Conservation (phyloP, 2,113 vertebrate species). For the Sphyrna mokarran region DNA sequence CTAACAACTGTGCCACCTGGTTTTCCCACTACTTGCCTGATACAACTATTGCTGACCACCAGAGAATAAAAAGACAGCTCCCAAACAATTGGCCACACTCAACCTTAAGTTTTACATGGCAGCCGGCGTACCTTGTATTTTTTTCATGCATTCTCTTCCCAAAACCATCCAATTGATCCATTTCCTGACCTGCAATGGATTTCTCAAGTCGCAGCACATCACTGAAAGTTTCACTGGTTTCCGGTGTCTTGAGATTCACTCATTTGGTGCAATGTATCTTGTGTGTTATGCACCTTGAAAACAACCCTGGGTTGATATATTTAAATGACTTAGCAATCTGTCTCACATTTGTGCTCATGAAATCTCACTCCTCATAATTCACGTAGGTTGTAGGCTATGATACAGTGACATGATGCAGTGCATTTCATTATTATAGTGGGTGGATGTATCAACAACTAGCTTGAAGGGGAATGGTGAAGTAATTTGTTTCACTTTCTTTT, state of each 20-base stretch:
- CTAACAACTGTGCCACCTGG: too few relatives aligned
- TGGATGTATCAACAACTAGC: slow-evolving; percentile 7
- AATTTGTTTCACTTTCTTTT: not conserved
- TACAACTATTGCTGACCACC: not conserved
- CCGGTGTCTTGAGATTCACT: not conserved
- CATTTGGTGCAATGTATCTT: not conserved
- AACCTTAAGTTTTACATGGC: not conserved
- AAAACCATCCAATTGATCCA: not conserved
- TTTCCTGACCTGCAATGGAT: not conserved
- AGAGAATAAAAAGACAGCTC: not conserved
- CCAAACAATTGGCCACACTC: not conserved
- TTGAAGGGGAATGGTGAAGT: not conserved
- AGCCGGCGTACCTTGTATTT: not conserved
- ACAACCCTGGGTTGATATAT: not conserved
- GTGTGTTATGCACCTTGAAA: not conserved
- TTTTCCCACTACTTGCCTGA: not conserved
- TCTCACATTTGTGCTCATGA: slow-evolving; percentile 22
- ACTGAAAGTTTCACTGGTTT: not conserved
- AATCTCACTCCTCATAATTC: slow-evolving; percentile 31
- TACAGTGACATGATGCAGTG: not conserved
- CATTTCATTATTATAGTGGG: slow-evolving; percentile 30
- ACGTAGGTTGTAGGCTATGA: not conserved
- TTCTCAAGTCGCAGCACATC: not conserved
- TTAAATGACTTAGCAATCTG: slow-evolving; percentile 32
- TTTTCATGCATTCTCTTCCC: not conserved